Conservation (phyloP, 92 coral and sea anemone species). For the Heliopora coerulea region DNA sequence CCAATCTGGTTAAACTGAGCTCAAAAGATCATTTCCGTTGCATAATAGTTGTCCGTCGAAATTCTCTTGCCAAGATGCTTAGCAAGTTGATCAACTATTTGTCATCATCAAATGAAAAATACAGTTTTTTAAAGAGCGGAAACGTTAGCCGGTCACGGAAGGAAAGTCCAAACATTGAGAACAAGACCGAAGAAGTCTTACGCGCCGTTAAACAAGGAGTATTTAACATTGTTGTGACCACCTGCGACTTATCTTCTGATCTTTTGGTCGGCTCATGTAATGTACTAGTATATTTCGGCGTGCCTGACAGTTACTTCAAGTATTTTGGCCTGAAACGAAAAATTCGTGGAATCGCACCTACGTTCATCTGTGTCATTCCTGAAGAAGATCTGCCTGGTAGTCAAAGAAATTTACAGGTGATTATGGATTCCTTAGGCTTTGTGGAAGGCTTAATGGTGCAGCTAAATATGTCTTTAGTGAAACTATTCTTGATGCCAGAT, state of each 20-base stretch:
- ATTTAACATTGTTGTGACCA: conserved; percentile 67
- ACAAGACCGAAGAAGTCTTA: conserved; percentile 8
- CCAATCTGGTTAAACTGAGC: neutral
- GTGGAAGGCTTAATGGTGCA: no score
- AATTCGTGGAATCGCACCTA: conserved; percentile 55
- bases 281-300: conserved; percentile 67
- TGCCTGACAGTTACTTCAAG: conserved; percentile 61
- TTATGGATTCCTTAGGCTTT: no score
- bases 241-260: conserved; percentile 58
- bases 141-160: conserved; percentile 6
- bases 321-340: conserved; percentile 58
- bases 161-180: neutral
- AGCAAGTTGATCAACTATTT: conserved; percentile 33
- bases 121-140: conserved; percentile 24
- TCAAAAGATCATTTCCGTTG: conserved; percentile 16
- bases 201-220: conserved; percentile 56
- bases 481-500: no score
- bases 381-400: conserved; percentile 18
- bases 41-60: neutral
- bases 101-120: conserved; percentile 14
- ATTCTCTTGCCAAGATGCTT: conserved; percentile 8
- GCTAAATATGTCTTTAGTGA: no score
- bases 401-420: conserved; percentile 30
- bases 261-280: conserved; percentile 62
- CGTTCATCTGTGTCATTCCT: conserved; percentile 55